These are phyloP conservation scores for Turdus rufiventris DNA, from an alignment of 2,113 vertebrate species.

Conservation along the genomic window DNA sequence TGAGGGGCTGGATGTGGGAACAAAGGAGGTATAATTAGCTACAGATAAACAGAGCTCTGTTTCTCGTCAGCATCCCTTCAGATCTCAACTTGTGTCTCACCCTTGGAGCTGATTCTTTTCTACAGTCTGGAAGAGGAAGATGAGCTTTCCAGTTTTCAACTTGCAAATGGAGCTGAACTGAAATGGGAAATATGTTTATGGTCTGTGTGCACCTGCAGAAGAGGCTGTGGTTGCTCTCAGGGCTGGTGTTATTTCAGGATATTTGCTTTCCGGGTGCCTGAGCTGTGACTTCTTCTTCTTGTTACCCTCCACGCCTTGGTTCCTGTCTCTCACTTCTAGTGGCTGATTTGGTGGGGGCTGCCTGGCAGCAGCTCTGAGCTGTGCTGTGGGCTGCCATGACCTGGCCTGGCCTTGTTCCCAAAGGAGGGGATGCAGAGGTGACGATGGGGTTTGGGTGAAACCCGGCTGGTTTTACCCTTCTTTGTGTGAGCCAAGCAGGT, in stretches of 20 bases:
- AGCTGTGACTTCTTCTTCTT: not conserved
- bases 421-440: not conserved
- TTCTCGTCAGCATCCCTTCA: not conserved
- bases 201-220: conserved; percentile 18
- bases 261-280: not conserved
- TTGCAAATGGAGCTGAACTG: not conserved
- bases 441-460: not conserved
- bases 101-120: not conserved
- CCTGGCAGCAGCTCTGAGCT: not conserved
- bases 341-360: not conserved
- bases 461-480: not conserved
- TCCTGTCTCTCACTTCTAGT: not conserved
- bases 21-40: conserved; percentile 55
- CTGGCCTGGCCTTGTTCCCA: not conserved
- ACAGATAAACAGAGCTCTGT: conserved; percentile 40
- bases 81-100: not conserved
- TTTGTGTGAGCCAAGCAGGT: not conserved
- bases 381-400: not conserved
- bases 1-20: conserved; percentile 21
- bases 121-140: not conserved
- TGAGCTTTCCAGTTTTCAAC: not conserved
- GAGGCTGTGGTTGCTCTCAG: not conserved
- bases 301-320: not conserved
- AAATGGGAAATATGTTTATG: not conserved
- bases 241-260: not conserved